Base-by-base conservation (phyloP, 2,888 invertebrate species). In the Gymnosoma rotundatum region DNA sequence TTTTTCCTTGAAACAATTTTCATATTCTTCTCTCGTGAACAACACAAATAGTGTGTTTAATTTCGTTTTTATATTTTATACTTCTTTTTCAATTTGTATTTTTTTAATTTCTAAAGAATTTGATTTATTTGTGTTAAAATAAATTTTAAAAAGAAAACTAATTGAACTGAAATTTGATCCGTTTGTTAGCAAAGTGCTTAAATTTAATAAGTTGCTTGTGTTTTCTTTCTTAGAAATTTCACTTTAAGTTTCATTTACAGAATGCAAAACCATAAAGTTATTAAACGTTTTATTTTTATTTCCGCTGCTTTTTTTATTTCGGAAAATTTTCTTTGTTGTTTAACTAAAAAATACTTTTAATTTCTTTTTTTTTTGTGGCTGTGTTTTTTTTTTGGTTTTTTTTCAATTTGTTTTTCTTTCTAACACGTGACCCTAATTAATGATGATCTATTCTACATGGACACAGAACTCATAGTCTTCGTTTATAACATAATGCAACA, bases 401-500 rank as follows among this genome's bases (percentile, higher is more conserved):
- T 25, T 25, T 42, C 20, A 58, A 58, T 32, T 58, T 52, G 8
- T 50, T 42, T 10, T 81, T 61, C 32, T 45, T 21, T 52, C 12
- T 50, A 75, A 69, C 83, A 80, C 83, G 83, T 83, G 83, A 83
- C 83, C 83, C 80, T 83, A 83, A 83, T 83, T 73, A 76, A 80
- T 83, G 78, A 78, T 83, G 83, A 83, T 80, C 80, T 80, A 83
- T 80, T 69, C 56, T 32, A 56, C 42, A 63, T 75, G 72, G 38
- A 25, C 72, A 42, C 10, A 72, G 25, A 50, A 58, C 36, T 72
- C 50, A 9, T 16, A 9, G 36, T 14, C 38, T 45, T 54, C 32
- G 32, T 32, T 5, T 6, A 32, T 5, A 32, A 20, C 21, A 48
- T 61, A 63, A 73, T 80, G 67, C 61, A 52, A 45, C 73, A 61